Base-by-base conservation (phyloP, 2,888 invertebrate species). In the Calliopum simillimum region DNA sequence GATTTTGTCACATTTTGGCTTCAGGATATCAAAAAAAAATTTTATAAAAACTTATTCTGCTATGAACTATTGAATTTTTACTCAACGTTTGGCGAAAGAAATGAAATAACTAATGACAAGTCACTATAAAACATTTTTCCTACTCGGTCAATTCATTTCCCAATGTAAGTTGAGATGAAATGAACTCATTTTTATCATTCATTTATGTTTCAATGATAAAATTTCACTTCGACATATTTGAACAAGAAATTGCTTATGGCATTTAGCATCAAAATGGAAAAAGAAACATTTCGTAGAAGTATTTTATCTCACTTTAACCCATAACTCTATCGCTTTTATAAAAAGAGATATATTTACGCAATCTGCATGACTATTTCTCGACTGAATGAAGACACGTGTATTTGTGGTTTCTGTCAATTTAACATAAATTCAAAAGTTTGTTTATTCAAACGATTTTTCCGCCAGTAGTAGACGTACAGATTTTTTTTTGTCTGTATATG, bases 221-320 rank as follows among this genome's bases (percentile, higher is more conserved):
- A n/a, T 51, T 67, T 59, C 14, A 49, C 46, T 46, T 67, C 25
- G n/a, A 46, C 67, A 49, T 67, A 67, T 67, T 67, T 67, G 67
- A 21, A 67, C 49, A 67, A 56, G 67, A 41, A 67, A 44, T 58
- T 47, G 67, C 67, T 56, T 67, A 47, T 58, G 67, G 47, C 67
- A 58, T 14, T 59, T 44, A 59, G 33, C 1, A 33, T 4, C 2
- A 33, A 33, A n/a, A n/a, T n/a, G n/a, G n/a, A 25, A 58, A 67
- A 67, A 59, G 67, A 59, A n/a, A 21, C 59, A 8, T 33, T 8
- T 33, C 33, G 4, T 33, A 33, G 8, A 8, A 33, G 19, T 59
- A 46, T 67, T 25, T 58, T 59, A 47, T 25, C 58, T 21, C 65
- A 46, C 46, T 66, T 46, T 13, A 49, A 16, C 51, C 25, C 33